phyloP scores from a whole-genome alignment of 1,140 invertebrate species.

The Nasonia longicornis region DNA sequence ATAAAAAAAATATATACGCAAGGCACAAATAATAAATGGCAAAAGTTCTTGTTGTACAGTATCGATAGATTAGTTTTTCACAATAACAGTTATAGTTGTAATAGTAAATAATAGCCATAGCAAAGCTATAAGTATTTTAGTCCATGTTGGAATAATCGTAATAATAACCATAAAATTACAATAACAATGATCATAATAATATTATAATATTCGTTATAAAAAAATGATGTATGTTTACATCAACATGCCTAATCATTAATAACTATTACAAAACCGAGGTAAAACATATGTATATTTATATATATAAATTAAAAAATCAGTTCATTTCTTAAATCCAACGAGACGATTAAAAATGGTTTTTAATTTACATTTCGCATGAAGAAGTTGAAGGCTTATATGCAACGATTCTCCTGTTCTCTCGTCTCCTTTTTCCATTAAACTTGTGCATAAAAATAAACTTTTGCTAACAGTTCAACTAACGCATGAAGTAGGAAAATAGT shows the following conservation, averaged over 20 bases:
- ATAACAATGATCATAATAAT: conserved; percentile 48
- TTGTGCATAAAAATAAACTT: conserved; percentile 35
- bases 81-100: conserved; percentile 43
- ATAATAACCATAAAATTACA: conserved; percentile 47
- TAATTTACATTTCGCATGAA: conserved; percentile 55
- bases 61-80: conserved; percentile 44
- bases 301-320: conserved; percentile 55
- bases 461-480: conserved; percentile 19
- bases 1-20: conserved; percentile 15
- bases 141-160: conserved; percentile 37
- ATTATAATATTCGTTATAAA: conserved; percentile 43
- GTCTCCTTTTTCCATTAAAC: conserved; percentile 40
- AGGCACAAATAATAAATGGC: conserved; percentile 46
- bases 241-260: conserved; percentile 39
- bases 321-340: conserved; percentile 51
- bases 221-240: conserved; percentile 43
- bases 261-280: conserved; percentile 45
- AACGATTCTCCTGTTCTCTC: conserved; percentile 47
- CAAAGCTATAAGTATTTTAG: conserved; percentile 36
- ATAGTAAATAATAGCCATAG: conserved; percentile 43
- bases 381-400: conserved; percentile 34
- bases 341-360: conserved; percentile 52
- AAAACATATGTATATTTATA: conserved; percentile 50
- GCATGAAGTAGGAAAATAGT: conserved; percentile 30
- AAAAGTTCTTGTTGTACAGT: conserved; percentile 33